These are phyloP conservation scores for Drosophila auraria DNA, from an alignment of 1,140 invertebrate genomes.

Conservation along the genomic window DNA sequence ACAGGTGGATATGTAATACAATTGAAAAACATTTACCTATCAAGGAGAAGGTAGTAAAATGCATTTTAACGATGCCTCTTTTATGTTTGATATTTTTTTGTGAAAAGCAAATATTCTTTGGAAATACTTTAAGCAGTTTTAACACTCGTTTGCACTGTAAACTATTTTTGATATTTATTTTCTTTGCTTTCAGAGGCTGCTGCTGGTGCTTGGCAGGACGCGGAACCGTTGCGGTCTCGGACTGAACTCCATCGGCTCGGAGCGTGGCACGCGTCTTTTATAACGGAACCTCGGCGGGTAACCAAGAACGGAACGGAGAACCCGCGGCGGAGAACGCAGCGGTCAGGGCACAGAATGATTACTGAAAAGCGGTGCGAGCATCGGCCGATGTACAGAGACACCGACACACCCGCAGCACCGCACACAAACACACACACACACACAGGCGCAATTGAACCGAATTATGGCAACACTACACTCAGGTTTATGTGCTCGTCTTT, in stretches of 20 bases:
- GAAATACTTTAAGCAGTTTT: slow-evolving; percentile 9
- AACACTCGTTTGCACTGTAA: slow-evolving; percentile 23
- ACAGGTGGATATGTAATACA: neutral
- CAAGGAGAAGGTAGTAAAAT: slow-evolving; percentile 27
- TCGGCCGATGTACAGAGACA: slow-evolving; percentile 60
- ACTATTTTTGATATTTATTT: neutral
- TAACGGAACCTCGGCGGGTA: slow-evolving; percentile 49
- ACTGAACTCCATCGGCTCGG: slow-evolving; percentile 66
- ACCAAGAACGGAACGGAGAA: slow-evolving; percentile 64
- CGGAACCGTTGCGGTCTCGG: slow-evolving; percentile 56
- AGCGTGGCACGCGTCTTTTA: slow-evolving; percentile 67
- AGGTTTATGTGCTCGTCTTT: slow-evolving; percentile 55
- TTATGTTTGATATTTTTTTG: neutral
- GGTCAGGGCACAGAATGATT: slow-evolving; percentile 76
- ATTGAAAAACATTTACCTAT: slow-evolving; percentile 46
- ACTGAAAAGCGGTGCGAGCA: slow-evolving; percentile 72
- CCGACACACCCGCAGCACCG: slow-evolving; percentile 11
- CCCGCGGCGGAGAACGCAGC: slow-evolving; percentile 70
- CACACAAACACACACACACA: slow-evolving; percentile 20
- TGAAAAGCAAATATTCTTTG: slow-evolving; percentile 3
- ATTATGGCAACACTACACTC: slow-evolving; percentile 54
- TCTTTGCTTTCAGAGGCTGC: slow-evolving; percentile 6
- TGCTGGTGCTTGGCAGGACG: slow-evolving; percentile 56
- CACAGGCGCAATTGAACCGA: slow-evolving; percentile 58
- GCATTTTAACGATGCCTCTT: slow-evolving; percentile 23